phyloP scores from a whole-genome alignment of 2,888 invertebrate genomes.

The Blera fallax region DNA sequence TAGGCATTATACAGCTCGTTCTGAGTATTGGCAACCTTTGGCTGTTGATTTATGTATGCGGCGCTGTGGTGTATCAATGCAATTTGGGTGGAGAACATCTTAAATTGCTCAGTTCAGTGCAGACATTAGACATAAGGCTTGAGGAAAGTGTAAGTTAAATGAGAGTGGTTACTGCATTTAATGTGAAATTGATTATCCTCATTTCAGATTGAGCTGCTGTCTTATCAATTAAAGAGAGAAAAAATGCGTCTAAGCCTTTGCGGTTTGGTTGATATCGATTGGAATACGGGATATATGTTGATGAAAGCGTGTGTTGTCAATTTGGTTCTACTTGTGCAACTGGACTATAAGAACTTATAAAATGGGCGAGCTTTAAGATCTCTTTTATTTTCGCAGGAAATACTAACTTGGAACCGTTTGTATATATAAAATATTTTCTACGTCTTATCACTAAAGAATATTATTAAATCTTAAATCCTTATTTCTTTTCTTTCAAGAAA shows the following conservation, averaged over 20 bases:
- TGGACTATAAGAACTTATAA: constrained; percentile 37
- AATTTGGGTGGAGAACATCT: constrained; percentile 14
- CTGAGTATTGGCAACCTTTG: not conserved
- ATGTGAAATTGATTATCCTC: not conserved
- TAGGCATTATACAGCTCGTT: not conserved
- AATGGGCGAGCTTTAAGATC: no score
- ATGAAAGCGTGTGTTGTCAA: not conserved
- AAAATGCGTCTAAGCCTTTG: constrained; percentile 16
- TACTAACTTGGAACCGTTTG: no score
- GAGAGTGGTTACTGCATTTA: no score
- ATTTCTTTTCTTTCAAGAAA: no score
- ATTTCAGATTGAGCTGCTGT: constrained; percentile 37
- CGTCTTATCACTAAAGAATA: no score
- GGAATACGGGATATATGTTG: constrained; percentile 24
- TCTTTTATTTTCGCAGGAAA: no score
- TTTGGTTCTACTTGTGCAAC: constrained; percentile 27
- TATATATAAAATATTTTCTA: no score
- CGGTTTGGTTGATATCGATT: constrained; percentile 31
- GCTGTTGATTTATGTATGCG: constrained; percentile 33
- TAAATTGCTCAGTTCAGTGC: not conserved
- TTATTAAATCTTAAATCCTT: no score
- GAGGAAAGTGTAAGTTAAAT: constrained; percentile 20
- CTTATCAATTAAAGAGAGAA: constrained; percentile 39
- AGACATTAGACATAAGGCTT: not conserved
- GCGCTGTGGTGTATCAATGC: constrained; percentile 21